phyloP scores from a whole-genome alignment of 2,888 invertebrate species.

The Ectropis crepuscularia region DNA sequence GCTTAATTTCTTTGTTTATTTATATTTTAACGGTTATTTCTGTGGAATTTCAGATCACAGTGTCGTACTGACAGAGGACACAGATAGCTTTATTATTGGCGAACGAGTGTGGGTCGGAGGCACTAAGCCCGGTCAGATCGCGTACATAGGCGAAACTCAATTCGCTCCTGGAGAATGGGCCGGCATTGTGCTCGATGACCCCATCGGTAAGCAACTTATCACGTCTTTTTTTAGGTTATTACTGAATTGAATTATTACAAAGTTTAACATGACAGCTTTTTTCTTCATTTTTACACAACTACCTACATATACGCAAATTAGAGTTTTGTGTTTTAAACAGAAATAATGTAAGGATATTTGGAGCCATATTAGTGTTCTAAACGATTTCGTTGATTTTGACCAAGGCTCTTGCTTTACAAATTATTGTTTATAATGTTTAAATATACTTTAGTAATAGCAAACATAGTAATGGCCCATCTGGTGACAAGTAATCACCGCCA shows the following conservation, averaged over 20 bases:
- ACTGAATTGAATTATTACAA: neutral
- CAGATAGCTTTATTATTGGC: constrained; percentile 98
- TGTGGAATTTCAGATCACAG: constrained; percentile 89
- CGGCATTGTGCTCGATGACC: constrained; percentile 97
- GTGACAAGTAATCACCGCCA: too few relatives aligned
- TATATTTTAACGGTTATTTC: neutral
- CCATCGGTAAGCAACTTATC: constrained; percentile 89
- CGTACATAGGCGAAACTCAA: constrained; percentile 97
- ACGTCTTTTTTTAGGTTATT: neutral
- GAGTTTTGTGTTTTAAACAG: too few relatives aligned
- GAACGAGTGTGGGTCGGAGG: constrained; percentile 98
- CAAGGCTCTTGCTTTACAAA: too few relatives aligned
- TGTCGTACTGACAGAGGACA: constrained; percentile 93
- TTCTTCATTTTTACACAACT: neutral
- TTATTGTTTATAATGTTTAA: too few relatives aligned
- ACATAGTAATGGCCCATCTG: too few relatives aligned
- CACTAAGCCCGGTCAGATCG: constrained; percentile 95
- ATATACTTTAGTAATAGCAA: too few relatives aligned
- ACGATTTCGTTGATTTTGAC: too few relatives aligned
- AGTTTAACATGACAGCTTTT: neutral
- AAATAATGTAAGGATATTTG: too few relatives aligned
- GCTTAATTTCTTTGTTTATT: constrained; percentile 2
- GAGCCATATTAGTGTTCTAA: too few relatives aligned
- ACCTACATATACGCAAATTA: too few relatives aligned
- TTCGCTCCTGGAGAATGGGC: constrained; percentile 99